phyloP scores from a whole-genome alignment of 2,888 invertebrate genomes.

The Dermolepida albohirtum region DNA sequence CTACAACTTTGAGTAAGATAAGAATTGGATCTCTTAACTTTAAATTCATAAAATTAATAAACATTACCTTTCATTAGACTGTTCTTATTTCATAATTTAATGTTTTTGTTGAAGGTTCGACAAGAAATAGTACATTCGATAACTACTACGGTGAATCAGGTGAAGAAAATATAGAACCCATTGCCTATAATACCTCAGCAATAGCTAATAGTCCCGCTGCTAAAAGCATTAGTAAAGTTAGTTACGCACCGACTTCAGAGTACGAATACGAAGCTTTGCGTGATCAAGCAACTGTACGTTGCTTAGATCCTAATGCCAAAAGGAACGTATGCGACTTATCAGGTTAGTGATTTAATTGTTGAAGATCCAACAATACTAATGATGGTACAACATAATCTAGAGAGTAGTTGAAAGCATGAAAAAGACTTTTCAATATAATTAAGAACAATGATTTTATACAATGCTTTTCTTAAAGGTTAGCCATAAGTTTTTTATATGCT shows the following conservation, averaged over 20 bases:
- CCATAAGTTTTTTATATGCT: too few relatives aligned
- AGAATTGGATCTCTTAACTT: too few relatives aligned
- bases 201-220: slow-evolving; percentile 64
- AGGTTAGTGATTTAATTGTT: slow-evolving; percentile 51
- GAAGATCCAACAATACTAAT: too few relatives aligned
- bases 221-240: slow-evolving; percentile 60
- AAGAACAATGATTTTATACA: too few relatives aligned
- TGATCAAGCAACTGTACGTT: slow-evolving; percentile 62
- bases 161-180: slow-evolving; percentile 58
- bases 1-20: too few relatives aligned
- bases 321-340: slow-evolving; percentile 63
- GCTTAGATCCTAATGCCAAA: slow-evolving; percentile 59
- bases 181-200: slow-evolving; percentile 63
- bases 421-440: too few relatives aligned
- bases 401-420: too few relatives aligned
- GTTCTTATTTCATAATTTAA: slow-evolving; percentile 8
- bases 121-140: slow-evolving; percentile 62
- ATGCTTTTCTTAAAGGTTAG: too few relatives aligned
- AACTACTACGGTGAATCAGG: slow-evolving; percentile 65
- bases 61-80: too few relatives aligned
- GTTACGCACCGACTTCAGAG: slow-evolving; percentile 60
- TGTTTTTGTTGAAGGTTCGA: slow-evolving; percentile 53
- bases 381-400: too few relatives aligned
- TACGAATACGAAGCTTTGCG: slow-evolving; percentile 61
- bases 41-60: too few relatives aligned